Evolutionary conservation across 2,113 vertebrate species (phyloP).

Genomic region (Carettochelys insculpta): DNA sequence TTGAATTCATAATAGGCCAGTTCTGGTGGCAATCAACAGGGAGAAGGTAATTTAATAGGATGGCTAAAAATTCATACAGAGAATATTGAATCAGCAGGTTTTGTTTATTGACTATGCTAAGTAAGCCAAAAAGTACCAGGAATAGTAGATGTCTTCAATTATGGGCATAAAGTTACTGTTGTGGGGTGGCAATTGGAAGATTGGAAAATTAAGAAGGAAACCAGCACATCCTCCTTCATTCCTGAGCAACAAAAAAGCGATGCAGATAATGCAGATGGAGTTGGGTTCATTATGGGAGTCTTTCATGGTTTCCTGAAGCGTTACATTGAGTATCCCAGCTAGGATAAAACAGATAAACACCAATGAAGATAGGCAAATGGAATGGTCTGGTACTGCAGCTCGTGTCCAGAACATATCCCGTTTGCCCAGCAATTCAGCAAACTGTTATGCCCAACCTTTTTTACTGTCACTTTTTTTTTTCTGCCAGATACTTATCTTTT

Average conservation of each 20-base stretch:
- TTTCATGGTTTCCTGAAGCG: not conserved
- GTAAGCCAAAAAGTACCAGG: not conserved
- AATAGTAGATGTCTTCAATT: not conserved
- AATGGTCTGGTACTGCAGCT: conserved; percentile 5
- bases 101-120: not conserved
- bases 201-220: conserved; percentile 29
- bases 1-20: not conserved
- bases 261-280: not conserved
- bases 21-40: not conserved
- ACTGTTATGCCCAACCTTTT: not conserved
- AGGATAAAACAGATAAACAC: not conserved
- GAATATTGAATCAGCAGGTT: not conserved
- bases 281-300: not conserved
- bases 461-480: not conserved
- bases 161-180: conserved; percentile 25
- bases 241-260: not conserved
- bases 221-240: conserved; percentile 1
- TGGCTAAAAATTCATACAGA: conserved; percentile 8
- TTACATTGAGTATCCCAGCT: not conserved
- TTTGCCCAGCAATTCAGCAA: conserved; percentile 22
- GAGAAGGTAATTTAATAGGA: not conserved
- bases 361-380: not conserved
- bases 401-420: conserved; percentile 33
- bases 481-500: not conserved
- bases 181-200: not conserved